A percentile compares a stretch with the other conserved stretches of the same genome.
Conservation (phyloP, 1,140 invertebrate genomes). For the Drosophila busckii region DNA sequence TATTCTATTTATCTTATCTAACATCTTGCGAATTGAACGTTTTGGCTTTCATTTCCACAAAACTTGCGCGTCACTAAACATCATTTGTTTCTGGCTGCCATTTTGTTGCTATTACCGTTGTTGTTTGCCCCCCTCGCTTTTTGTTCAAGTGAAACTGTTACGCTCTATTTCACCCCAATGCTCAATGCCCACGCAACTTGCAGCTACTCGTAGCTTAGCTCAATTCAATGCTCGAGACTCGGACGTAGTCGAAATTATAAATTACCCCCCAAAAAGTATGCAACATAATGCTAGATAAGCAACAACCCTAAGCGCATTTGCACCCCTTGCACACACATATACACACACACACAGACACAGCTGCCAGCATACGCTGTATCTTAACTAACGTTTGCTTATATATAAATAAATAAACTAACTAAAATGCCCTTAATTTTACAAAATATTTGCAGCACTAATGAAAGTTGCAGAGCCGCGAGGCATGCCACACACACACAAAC, state of each 20-base stretch:
- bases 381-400: slow-evolving; percentile 60
- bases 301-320: slow-evolving; percentile 62
- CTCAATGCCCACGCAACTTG: neutral
- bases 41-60: slow-evolving; percentile 61
- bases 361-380: slow-evolving; percentile 48
- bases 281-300: slow-evolving; percentile 68
- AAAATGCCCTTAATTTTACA: slow-evolving; percentile 11
- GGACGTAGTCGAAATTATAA: slow-evolving; percentile 71
- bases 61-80: slow-evolving; percentile 72
- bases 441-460: slow-evolving; percentile 37
- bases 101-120: slow-evolving; percentile 31
- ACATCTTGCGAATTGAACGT: slow-evolving; percentile 59
- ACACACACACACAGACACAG: slow-evolving; percentile 28
- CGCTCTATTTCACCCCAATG: slow-evolving; percentile 27
- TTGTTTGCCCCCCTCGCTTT: slow-evolving; percentile 1
- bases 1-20: slow-evolving; percentile 70
- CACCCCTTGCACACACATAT: slow-evolving; percentile 40
- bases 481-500: no score
- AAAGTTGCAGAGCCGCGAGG: slow-evolving; percentile 45
- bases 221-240: no score
- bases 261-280: slow-evolving; percentile 66
- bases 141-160: slow-evolving; percentile 21
- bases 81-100: slow-evolving; percentile 70
- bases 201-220: no score
- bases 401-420: slow-evolving; percentile 57